Percentiles rank a stretch among this genome's conserved stretches.
phyloP scores from a whole-genome alignment of 2,113 vertebrate genomes.

The Pelmatolapia mariae region DNA sequence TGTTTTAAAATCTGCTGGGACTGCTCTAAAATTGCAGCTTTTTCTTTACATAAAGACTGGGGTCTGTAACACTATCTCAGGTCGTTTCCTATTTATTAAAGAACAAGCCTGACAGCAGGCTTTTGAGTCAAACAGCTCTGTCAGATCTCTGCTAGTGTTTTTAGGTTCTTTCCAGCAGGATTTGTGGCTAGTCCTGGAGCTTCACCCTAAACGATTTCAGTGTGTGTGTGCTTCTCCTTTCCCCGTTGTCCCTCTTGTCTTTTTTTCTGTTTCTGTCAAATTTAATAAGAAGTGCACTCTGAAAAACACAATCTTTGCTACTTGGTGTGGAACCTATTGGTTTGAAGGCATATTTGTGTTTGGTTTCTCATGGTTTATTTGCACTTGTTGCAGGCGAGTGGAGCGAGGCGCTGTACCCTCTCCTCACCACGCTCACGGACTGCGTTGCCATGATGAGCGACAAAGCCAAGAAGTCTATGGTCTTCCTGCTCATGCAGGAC shows the following conservation, averaged over 20 bases:
- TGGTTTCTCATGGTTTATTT: background rate
- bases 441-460: slow-evolving; percentile 98
- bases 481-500: slow-evolving; percentile 98
- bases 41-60: background rate
- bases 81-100: background rate
- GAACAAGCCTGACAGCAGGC: background rate
- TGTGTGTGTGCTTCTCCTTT: slow-evolving; percentile 6
- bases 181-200: background rate
- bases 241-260: background rate
- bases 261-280: background rate
- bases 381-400: slow-evolving; percentile 80
- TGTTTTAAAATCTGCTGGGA: background rate
- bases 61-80: background rate
- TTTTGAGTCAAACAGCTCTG: background rate
- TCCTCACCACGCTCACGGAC: slow-evolving; percentile 93
- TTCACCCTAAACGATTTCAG: background rate
- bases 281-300: background rate
- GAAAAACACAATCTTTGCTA: background rate
- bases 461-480: slow-evolving; percentile 96
- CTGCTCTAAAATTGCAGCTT: background rate
- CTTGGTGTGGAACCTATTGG: background rate
- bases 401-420: slow-evolving; percentile 95
- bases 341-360: background rate
- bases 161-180: background rate
- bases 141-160: background rate